Conservation (phyloP, 2,888 invertebrate genomes). For the Drosophila nr. perissopoda region DNA sequence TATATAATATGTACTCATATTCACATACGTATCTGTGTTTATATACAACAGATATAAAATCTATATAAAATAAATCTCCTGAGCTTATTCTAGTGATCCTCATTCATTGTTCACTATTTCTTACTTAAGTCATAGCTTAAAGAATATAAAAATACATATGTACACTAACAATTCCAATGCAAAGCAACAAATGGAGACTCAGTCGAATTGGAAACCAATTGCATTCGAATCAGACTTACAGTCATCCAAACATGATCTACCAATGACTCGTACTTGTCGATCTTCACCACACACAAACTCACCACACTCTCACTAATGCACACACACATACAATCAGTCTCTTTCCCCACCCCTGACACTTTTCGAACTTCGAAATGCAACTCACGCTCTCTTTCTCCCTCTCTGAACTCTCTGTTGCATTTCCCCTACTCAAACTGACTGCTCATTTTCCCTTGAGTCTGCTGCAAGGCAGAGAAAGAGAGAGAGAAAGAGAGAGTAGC, state of each 20-base stretch:
- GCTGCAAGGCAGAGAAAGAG: background rate
- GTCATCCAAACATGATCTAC: slow-evolving; percentile 35
- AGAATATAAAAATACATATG: background rate
- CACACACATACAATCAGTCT: slow-evolving; percentile 13
- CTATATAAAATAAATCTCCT: background rate
- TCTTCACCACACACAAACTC: slow-evolving; percentile 64
- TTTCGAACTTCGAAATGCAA: slow-evolving; percentile 75
- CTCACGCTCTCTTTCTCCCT: slow-evolving; percentile 4
- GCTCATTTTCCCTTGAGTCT: background rate
- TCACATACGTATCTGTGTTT: background rate
- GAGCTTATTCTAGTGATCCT: background rate
- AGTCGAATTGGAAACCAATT: slow-evolving; percentile 48
- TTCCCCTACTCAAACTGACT: slow-evolving; percentile 50
- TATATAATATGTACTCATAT: background rate
- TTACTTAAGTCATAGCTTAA: background rate
- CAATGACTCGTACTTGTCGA: slow-evolving; percentile 34
- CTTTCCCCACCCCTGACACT: slow-evolving; percentile 29
- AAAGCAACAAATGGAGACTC: background rate
- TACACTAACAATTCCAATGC: background rate
- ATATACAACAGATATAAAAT: background rate
- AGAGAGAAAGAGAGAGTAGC: background rate
- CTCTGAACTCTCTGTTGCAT: slow-evolving; percentile 9
- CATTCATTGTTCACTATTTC: background rate
- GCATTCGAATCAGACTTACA: slow-evolving; percentile 34
- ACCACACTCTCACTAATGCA: slow-evolving; percentile 45